Base-by-base conservation (phyloP, 2,797 vertebrate species). In the Danio jaintianensis region DNA sequence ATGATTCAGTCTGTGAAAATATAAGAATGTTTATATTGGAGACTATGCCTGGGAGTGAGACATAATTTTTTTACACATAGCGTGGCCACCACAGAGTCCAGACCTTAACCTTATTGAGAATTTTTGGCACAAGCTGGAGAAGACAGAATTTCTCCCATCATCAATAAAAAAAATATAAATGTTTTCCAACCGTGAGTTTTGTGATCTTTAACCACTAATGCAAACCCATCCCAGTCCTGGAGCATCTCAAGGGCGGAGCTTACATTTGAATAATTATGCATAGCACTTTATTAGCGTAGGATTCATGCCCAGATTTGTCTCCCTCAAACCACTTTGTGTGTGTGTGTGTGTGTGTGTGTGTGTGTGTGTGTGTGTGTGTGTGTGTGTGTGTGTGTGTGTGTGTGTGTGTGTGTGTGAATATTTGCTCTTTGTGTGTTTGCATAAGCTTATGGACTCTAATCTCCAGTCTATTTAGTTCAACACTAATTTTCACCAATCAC, bases 401-500 rank as follows among this genome's bases (percentile, higher is more conserved):
- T 13, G 4, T n/a, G 42, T 43, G 42, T 13, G 4, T 73, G 22
- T 29, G 2, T 18, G 1, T 74, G 56, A 74, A 59, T 73, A 47
- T 73, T 73, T 58, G 69, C 40, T 73, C 53, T 16, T 20, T 13
- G 48, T 2, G 4, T 74, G 71, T 45, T 29, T 74, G 43, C 18
- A 59, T 58, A 20, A 2, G 8, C 16, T 73, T 42, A 15, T n/a
- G 18, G n/a, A 20, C 53, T 42, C 53, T 71, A 22, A 72, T 43
- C 12, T 45, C 16, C 70, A 43, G 70, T 9, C 38, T 36, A 40
- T 45, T 56, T 22, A 4, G 20, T 12, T 73, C 13, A 59, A 16
- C 7, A 20, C 7, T 58, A 16, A 58, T 47, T 20, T 6, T 74
- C 45, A 29, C 36, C 11, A 68, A 11, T 22, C 40, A 66, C 40